Evolutionary conservation across 2,113 vertebrate genomes (phyloP), one percentile per base, ranked within the genome.

Genomic region (Zeus faber): DNA sequence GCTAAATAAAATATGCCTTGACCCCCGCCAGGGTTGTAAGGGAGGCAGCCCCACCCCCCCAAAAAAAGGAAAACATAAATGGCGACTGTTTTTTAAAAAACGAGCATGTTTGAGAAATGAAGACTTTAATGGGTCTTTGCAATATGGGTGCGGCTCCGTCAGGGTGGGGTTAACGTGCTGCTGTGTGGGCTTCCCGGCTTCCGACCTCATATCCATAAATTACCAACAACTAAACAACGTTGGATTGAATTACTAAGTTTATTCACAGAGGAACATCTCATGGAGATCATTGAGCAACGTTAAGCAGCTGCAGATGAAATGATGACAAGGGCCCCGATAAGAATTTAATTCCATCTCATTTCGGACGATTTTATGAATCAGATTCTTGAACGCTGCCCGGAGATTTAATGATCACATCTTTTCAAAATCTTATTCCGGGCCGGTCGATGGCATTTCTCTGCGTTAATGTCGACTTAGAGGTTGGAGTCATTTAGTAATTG

Each of bases 401-500:
- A 95, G 93, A 96, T 99, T 97, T 95, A 98, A 99, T 97, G 95
- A 98, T 98, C 92, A 89, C 91, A 88, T 98, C 85, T 88, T 94
- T 93, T 93, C 89, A 79, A 87, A 89, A 98, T 98, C 96, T 95
- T 94, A 98, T 97, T 97, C 95, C 89, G 70, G 85, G 85, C 80
- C 74, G 91, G 92, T 98, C 95, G 92, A 98, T 98, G 94, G 92
- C 92, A 96, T 97, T 97, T 95, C 92, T 97, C 95, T 95, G 93
- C 93, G 95, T 99, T 99, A 98, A 98, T 98, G 96, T 97, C 93
- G 91, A 93, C 93, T 96, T 95, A 94, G 93, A 98, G 94, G 92
- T 95, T 91, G 92, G 91, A 95, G 95, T 99, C 94, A 98, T 99
- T 99, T 96, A 95, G 96, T 98, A 98, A 99, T 99, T 99, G 97